A percentile compares a stretch with the other conserved stretches of the same genome.
phyloP scores from a whole-genome alignment of 2,113 vertebrate genomes.

The Dolichallabes microphthalmus region DNA sequence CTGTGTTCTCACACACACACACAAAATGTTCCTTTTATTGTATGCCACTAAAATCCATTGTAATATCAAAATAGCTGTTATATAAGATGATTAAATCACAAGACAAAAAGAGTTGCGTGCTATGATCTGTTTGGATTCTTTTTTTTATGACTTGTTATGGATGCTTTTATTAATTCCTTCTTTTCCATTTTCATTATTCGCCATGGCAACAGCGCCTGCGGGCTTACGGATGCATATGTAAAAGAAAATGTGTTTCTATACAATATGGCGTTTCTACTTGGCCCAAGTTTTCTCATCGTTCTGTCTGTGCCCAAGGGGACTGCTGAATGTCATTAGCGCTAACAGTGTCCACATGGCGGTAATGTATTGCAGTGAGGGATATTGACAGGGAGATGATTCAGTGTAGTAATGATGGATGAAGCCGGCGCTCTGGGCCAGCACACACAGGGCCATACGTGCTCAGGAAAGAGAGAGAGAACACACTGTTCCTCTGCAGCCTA shows the following conservation, averaged over 20 bases:
- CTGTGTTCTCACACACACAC: background rate
- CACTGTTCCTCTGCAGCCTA: slow-evolving; percentile 37
- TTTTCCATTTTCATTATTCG: slow-evolving; percentile 33
- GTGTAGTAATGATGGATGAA: slow-evolving; percentile 75
- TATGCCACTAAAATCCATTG: slow-evolving; percentile 31
- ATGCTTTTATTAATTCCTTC: slow-evolving; percentile 34
- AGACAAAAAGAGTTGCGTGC: slow-evolving; percentile 2
- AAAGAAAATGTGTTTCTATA: slow-evolving; percentile 21
- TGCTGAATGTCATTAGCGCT: slow-evolving; percentile 76
- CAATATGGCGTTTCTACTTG: slow-evolving; percentile 13
- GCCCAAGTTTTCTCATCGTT: slow-evolving; percentile 40
- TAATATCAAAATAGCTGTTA: slow-evolving; percentile 47
- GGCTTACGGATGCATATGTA: slow-evolving; percentile 25
- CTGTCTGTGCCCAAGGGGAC: slow-evolving; percentile 69
- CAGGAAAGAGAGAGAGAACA: slow-evolving; percentile 52
- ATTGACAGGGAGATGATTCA: slow-evolving; percentile 74
- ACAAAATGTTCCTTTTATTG: slow-evolving; percentile 18
- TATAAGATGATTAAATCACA: slow-evolving; percentile 37
- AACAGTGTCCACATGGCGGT: slow-evolving; percentile 72
- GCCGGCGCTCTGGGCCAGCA: slow-evolving; percentile 56
- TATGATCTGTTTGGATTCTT: slow-evolving; percentile 22
- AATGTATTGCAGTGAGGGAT: slow-evolving; percentile 73
- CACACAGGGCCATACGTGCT: slow-evolving; percentile 53
- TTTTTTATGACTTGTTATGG: background rate
- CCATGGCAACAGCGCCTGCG: slow-evolving; percentile 20